phyloP scores from a whole-genome alignment of 2,888 invertebrate species.

The Gryllus longicercus region DNA sequence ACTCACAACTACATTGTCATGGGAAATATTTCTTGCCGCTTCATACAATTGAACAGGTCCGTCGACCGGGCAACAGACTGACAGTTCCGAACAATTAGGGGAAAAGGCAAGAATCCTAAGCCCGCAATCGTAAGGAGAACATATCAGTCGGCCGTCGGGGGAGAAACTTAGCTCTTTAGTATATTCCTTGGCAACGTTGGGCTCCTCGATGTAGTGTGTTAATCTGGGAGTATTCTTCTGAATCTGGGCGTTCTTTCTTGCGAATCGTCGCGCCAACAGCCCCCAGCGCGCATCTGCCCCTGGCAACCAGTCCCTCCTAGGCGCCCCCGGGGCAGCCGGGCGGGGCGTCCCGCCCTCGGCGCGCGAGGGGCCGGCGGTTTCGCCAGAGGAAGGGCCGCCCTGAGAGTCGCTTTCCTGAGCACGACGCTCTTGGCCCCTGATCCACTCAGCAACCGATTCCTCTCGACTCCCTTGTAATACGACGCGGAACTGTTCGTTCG shows the following conservation, averaged over 20 bases:
- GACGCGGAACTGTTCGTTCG: no score
- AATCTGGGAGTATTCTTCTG: constrained; percentile 72
- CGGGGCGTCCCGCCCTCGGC: background rate
- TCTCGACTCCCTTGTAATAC: no score
- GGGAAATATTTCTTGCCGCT: constrained; percentile 67
- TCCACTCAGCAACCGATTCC: no score
- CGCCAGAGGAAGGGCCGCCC: background rate
- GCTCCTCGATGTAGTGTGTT: constrained; percentile 79
- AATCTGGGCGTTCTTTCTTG: constrained; percentile 46
- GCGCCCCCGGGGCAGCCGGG: background rate
- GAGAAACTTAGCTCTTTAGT: constrained; percentile 92
- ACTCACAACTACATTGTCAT: constrained; percentile 80
- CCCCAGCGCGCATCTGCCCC: background rate
- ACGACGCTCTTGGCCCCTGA: no score
- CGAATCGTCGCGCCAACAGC: no score
- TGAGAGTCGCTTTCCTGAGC: background rate
- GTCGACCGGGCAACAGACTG: constrained; percentile 60
- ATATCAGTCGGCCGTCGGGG: constrained; percentile 82
- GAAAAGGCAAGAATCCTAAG: constrained; percentile 78
- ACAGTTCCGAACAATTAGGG: constrained; percentile 71
- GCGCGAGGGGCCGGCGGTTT: background rate
- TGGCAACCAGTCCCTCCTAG: background rate
- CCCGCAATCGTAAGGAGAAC: constrained; percentile 85
- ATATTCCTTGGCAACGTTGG: constrained; percentile 83
- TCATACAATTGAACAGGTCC: constrained; percentile 57